Base-by-base conservation (phyloP, 2,113 vertebrate genomes). In the Labrus mixtus region DNA sequence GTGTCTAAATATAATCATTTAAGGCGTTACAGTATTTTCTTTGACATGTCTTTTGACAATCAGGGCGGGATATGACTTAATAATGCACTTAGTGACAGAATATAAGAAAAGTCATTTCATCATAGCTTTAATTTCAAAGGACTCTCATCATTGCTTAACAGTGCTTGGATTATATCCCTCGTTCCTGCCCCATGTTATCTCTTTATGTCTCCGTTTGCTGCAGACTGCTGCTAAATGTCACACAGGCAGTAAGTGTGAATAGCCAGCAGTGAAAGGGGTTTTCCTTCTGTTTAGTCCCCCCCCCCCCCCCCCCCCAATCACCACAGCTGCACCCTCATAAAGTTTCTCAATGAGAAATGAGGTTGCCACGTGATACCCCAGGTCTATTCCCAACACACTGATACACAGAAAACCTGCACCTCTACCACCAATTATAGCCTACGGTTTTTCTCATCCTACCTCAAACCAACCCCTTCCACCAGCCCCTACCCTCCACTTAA, bases 281-380 rank as follows among this genome's bases (percentile, higher is more conserved):
- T 82, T 7, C 80, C 84, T 68, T 59, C 68, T 59, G 81, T 82
- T 50, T 85, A n/a, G n/a, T n/a, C n/a, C n/a, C n/a, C n/a, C n/a
- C n/a, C n/a, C n/a, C n/a, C n/a, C n/a, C n/a, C n/a, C n/a, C n/a
- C n/a, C 56, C 55, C 68, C 29, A 66, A 62, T 43, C 61, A 33
- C 37, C 39, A 69, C 67, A 86, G 57, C 67, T 78, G 50, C 67
- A 48, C 43, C 58, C 45, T 76, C 62, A 60, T 17, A 48, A 45
- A 62, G 67, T 61, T 60, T 84, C 65, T 83, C 73, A 83, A 71
- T 81, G 60, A 77, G 56, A 73, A 66, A 73, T 2, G 3, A 88
- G 51, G 69, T 12, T 67, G 58, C 60, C 39, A 36, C 39, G 36
- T 6, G 12, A 17, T 19, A 58, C 59, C 41, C 29, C 22, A 33